phyloP scores from a whole-genome alignment of 2,797 vertebrate genomes.

The Sebastes trivittatus region DNA sequence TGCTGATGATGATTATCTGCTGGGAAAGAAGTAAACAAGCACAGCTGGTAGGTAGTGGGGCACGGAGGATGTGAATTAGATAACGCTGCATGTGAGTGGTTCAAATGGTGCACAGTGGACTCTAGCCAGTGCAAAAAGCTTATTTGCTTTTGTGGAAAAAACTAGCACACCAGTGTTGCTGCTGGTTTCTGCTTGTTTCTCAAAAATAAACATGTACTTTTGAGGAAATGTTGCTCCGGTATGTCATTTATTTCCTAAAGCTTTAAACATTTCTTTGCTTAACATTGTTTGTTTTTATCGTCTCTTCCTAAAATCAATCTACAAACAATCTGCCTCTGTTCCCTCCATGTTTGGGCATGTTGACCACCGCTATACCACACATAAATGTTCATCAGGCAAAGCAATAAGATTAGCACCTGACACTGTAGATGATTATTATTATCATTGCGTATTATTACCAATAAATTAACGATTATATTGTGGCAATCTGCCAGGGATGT shows the following conservation, averaged over 20 bases:
- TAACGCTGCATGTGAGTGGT: neutral
- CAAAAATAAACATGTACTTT: constrained; percentile 3
- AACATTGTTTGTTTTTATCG: neutral
- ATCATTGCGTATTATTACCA: neutral
- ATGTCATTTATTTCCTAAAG: neutral
- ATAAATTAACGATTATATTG: neutral
- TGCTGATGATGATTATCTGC: constrained; percentile 20
- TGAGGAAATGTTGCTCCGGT: neutral
- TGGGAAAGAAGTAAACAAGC: constrained; percentile 35
- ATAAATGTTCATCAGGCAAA: neutral
- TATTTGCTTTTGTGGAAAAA: constrained; percentile 19
- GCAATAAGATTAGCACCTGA: neutral
- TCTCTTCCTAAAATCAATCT: neutral
- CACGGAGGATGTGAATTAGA: constrained; percentile 8
- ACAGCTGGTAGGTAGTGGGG: constrained; percentile 16
- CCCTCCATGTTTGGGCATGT: neutral
- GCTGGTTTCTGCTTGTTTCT: neutral
- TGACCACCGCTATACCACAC: neutral
- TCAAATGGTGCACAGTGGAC: neutral
- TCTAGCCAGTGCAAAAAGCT: neutral
- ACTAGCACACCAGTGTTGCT: neutral
- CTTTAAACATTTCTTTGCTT: neutral
- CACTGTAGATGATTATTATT: neutral
- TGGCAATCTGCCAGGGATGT: neutral
- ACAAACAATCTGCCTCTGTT: neutral